Percentiles rank a stretch among this genome's conserved stretches.
These are phyloP conservation scores for Acrobasis repandana DNA, from an alignment of 2,888 invertebrate species.

Conservation along the genomic window DNA sequence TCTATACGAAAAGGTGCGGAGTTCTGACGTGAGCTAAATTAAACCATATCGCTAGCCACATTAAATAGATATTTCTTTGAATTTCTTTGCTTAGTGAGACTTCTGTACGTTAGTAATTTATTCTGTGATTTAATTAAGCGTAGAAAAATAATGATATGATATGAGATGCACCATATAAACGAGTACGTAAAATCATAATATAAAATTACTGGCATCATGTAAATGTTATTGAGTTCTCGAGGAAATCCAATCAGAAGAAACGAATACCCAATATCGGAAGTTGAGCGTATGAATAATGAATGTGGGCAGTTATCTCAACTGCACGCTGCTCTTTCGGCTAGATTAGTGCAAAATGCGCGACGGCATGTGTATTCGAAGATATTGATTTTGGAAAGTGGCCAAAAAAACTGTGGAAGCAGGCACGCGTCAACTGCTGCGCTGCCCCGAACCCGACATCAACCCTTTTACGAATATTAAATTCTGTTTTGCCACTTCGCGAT, in stretches of 20 bases:
- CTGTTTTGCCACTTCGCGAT: slow-evolving; percentile 82
- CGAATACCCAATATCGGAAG: slow-evolving; percentile 3
- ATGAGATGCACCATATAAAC: not conserved
- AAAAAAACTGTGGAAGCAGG: slow-evolving; percentile 78
- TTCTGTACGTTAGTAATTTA: too few species aligned
- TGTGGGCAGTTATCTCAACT: slow-evolving; percentile 37
- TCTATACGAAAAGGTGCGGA: too few species aligned
- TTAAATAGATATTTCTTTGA: too few species aligned
- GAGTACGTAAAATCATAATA: not conserved
- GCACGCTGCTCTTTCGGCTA: slow-evolving; percentile 57
- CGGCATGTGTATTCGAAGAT: slow-evolving; percentile 76
- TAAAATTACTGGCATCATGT: not conserved
- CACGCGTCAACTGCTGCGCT: slow-evolving; percentile 80
- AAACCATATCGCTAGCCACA: too few species aligned
- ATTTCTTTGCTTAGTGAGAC: too few species aligned
- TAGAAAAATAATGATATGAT: not conserved
- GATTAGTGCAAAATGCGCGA: slow-evolving; percentile 78
- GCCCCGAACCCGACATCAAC: slow-evolving; percentile 77
- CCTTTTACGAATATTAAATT: slow-evolving; percentile 84
- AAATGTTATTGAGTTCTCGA: not conserved
- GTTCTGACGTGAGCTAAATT: too few species aligned
- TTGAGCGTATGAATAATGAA: slow-evolving; percentile 33
- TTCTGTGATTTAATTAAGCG: not conserved
- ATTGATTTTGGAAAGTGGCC: slow-evolving; percentile 82
- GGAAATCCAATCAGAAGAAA: not conserved